Evolutionary conservation across 2,797 vertebrate species (phyloP).

Genomic region (Perodicticus potto): DNA sequence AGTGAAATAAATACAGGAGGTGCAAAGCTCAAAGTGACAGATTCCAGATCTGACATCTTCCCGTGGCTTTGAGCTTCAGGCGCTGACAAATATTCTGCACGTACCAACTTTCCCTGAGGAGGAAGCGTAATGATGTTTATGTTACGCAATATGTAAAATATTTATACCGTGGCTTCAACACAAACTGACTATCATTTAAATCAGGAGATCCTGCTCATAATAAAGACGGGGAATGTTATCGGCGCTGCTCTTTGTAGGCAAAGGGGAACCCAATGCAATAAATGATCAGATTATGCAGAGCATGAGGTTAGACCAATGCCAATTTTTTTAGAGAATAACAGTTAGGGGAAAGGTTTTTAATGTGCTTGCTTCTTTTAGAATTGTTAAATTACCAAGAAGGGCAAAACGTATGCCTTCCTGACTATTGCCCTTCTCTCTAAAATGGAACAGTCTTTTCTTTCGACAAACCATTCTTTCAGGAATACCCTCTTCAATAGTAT

Average conservation of each 20-base stretch:
- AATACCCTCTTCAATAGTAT: conserved; percentile 80
- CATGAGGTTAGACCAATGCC: not conserved
- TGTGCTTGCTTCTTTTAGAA: conserved; percentile 45
- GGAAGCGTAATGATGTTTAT: conserved; percentile 13
- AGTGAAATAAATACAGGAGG: conserved; percentile 20
- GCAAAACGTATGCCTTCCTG: conserved; percentile 45
- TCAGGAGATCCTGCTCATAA: not conserved
- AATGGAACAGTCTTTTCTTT: conserved; percentile 70
- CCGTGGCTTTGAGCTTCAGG: conserved; percentile 22
- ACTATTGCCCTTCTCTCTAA: conserved; percentile 67
- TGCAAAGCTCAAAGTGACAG: conserved; percentile 54
- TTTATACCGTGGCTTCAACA: not conserved
- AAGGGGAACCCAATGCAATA: not conserved
- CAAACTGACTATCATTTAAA: conserved; percentile 52
- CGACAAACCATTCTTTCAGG: conserved; percentile 75
- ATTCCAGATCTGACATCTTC: conserved; percentile 67
- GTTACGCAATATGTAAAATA: conserved; percentile 62
- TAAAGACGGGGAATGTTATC: not conserved
- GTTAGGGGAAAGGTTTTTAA: conserved; percentile 57
- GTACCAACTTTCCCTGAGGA: not conserved
- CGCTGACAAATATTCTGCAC: not conserved
- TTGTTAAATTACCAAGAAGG: conserved; percentile 64
- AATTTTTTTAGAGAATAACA: not conserved
- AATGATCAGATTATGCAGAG: not conserved
- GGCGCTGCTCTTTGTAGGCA: not conserved